Conservation (phyloP, 1,140 invertebrate species). For the Atta cephalotes region DNA sequence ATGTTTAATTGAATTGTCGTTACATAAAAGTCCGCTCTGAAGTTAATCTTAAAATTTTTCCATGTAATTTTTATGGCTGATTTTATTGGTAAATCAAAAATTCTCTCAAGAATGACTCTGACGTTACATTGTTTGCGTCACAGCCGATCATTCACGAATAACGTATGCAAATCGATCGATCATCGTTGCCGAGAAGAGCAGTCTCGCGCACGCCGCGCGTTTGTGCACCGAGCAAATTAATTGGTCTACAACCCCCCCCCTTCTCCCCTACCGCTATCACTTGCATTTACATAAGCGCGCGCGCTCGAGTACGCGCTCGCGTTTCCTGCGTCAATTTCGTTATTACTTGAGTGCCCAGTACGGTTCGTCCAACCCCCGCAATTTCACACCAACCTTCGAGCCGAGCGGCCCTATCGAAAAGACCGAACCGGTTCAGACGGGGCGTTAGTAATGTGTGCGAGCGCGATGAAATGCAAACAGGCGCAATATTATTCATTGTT, state of each 20-base stretch:
- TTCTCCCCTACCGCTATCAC: conserved; percentile 55
- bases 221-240: conserved; percentile 71
- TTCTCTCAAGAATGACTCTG: background rate
- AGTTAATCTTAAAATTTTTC: background rate
- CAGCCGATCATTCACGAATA: conserved; percentile 17
- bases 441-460: conserved; percentile 64
- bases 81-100: conserved; percentile 31
- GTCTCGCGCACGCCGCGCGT: conserved; percentile 64
- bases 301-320: conserved; percentile 24
- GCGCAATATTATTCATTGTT: conserved; percentile 65
- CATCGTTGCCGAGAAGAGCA: conserved; percentile 68
- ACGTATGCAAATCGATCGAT: conserved; percentile 68
- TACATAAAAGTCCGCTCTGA: background rate
- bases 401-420: conserved; percentile 51
- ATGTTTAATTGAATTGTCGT: background rate
- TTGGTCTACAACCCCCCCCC: conserved; percentile 63
- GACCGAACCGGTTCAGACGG: conserved; percentile 47
- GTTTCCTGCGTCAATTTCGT: conserved; percentile 75
- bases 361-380: conserved; percentile 37
- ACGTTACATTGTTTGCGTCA: background rate
- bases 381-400: conserved; percentile 36
- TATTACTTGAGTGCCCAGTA: conserved; percentile 71
- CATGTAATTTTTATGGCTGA: background rate
- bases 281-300: conserved; percentile 72
- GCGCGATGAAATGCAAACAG: conserved; percentile 66